phyloP scores from a whole-genome alignment of 1,140 invertebrate genomes.

The Pinna nobilis region DNA sequence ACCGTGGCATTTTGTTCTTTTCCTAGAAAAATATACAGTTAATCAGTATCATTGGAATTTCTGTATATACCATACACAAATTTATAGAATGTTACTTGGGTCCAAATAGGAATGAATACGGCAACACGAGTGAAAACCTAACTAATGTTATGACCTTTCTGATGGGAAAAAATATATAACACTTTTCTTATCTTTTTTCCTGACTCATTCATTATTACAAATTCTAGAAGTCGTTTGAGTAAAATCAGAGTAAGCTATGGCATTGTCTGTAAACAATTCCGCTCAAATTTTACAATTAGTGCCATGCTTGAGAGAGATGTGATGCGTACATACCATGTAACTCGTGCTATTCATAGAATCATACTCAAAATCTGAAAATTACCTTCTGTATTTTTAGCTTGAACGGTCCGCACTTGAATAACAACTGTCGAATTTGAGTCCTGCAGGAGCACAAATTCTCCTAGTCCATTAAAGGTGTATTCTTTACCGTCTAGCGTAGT shows the following conservation, averaged over 20 bases:
- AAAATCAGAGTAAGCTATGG: conserved; percentile 10
- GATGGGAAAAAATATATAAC: background rate
- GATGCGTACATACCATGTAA: too few relatives aligned
- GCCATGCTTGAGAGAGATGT: too few relatives aligned
- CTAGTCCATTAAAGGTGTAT: conserved; percentile 98
- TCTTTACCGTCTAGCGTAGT: conserved; percentile 92
- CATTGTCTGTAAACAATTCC: background rate
- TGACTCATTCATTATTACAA: too few relatives aligned
- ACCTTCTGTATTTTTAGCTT: conserved; percentile 60
- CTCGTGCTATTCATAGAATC: too few relatives aligned
- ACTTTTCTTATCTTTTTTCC: too few relatives aligned
- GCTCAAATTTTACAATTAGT: background rate
- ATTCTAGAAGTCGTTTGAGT: background rate
- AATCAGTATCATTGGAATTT: background rate
- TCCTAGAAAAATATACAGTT: background rate
- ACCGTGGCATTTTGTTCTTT: conserved; percentile 62
- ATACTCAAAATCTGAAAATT: too few relatives aligned
- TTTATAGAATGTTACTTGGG: too few relatives aligned
- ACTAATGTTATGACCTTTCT: background rate
- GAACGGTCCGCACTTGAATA: conserved; percentile 60
- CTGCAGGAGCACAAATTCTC: conserved; percentile 86
- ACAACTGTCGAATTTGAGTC: conserved; percentile 48
- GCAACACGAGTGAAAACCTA: background rate
- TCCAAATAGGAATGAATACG: background rate
- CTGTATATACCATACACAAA: background rate